These are phyloP conservation scores for Eulemur albifrons DNA, from an alignment of 2,797 vertebrate genomes.

Conservation along the genomic window DNA sequence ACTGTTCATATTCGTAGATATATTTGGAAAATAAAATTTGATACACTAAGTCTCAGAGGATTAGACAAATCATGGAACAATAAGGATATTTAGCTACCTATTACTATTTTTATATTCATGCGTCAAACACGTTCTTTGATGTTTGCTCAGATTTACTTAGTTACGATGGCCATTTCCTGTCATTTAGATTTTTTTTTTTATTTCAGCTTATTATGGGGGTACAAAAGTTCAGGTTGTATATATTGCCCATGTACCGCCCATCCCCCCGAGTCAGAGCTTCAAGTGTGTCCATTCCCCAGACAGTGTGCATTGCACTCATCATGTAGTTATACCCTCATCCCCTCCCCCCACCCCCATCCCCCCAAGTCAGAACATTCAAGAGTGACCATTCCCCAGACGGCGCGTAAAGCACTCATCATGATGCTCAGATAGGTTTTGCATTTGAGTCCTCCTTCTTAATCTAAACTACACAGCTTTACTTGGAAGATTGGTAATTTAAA, in stretches of 20 bases:
- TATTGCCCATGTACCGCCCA: too few species aligned
- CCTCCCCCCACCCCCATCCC: too few species aligned
- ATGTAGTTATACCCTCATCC: too few species aligned
- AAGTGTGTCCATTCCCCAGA: too few species aligned
- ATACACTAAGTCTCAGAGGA: not conserved
- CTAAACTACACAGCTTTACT: not conserved
- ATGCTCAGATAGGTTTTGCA: not conserved
- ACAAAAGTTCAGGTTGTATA: too few species aligned
- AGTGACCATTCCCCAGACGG: too few species aligned
- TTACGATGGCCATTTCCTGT: not conserved
- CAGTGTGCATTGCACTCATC: too few species aligned
- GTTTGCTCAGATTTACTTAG: not conserved
- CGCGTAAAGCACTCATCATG: too few species aligned
- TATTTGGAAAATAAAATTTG: conserved; percentile 16
- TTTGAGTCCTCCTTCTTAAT: not conserved
- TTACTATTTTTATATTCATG: not conserved
- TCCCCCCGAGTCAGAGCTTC: too few species aligned
- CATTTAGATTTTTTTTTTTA: not conserved
- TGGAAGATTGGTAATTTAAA: not conserved
- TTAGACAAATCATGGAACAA: not conserved
- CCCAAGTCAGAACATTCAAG: too few species aligned
- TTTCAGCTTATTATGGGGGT: too few species aligned
- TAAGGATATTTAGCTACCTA: not conserved
- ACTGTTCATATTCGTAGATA: not conserved
- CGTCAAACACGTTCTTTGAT: not conserved